Conservation (phyloP, 2,797 vertebrate genomes). For the Clarias laeviceps region DNA sequence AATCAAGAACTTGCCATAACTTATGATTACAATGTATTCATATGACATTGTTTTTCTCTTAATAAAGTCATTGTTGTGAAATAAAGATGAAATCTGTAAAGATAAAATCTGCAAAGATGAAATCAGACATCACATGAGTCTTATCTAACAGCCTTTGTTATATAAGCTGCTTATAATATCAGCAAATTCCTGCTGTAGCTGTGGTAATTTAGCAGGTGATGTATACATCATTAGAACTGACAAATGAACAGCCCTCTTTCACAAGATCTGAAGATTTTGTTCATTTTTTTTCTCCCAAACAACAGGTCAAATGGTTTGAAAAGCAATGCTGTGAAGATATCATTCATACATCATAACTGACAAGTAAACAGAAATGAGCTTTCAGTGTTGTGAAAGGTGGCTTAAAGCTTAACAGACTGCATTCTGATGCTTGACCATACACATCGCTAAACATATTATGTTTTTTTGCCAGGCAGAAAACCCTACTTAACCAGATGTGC, state of each 20-base stretch:
- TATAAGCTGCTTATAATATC: not conserved
- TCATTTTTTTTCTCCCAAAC: not conserved
- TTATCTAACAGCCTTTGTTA: not conserved
- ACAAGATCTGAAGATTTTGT: not conserved
- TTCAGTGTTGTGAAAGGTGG: not conserved
- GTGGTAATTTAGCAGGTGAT: not conserved
- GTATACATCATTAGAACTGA: not conserved
- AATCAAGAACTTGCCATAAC: constrained; percentile 12
- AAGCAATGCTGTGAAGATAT: not conserved
- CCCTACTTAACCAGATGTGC: not conserved
- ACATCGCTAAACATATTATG: not conserved
- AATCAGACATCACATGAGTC: not conserved
- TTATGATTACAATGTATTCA: constrained; percentile 33
- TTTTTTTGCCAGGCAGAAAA: too few relatives aligned
- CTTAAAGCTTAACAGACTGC: not conserved
- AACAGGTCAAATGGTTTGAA: not conserved
- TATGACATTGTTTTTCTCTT: not conserved
- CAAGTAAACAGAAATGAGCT: not conserved
- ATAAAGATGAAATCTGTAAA: not conserved
- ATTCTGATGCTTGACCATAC: not conserved
- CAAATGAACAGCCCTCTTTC: not conserved
- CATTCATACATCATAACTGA: not conserved
- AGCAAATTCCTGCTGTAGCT: not conserved
- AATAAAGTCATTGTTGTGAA: constrained; percentile 30
- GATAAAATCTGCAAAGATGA: constrained; percentile 1